These are phyloP conservation scores for Drosophila longiperda DNA, from an alignment of 2,888 invertebrate genomes.

Conservation along the genomic window DNA sequence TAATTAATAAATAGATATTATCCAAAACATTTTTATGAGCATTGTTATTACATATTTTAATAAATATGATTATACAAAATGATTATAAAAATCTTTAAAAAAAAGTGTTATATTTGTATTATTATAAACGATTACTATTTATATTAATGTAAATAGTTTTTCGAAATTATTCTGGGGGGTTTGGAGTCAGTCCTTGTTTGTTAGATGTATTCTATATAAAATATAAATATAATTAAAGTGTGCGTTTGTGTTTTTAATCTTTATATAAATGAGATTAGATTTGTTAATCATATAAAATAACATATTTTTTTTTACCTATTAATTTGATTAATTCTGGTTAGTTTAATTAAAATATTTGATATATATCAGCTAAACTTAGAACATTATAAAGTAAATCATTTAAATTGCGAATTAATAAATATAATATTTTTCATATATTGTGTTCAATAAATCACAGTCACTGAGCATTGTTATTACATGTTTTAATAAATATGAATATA, in stretches of 20 bases:
- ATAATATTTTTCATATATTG: background rate
- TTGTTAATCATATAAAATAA: background rate
- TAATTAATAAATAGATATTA: background rate
- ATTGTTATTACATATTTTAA: background rate
- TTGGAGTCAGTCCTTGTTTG: background rate
- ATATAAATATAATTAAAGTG: background rate
- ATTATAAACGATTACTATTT: too few species aligned
- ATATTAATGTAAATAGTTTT: slow-evolving; percentile 31
- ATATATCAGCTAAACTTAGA: too few species aligned
- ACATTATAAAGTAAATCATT: background rate
- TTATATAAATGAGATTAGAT: background rate
- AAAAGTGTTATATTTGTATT: background rate
- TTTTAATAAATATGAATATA: background rate
- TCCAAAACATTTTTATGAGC: background rate
- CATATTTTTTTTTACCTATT: background rate
- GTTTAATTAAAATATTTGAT: background rate
- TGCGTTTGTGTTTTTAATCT: background rate
- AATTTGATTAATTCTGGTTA: background rate
- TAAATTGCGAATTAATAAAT: background rate
- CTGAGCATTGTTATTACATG: background rate
- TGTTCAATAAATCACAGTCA: background rate
- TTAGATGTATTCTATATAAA: background rate
- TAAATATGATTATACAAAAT: background rate
- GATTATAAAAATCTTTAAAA: background rate
- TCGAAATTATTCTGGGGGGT: background rate